Evolutionary conservation across 2,113 vertebrate genomes (phyloP).

Genomic region (Coturnix japonica): DNA sequence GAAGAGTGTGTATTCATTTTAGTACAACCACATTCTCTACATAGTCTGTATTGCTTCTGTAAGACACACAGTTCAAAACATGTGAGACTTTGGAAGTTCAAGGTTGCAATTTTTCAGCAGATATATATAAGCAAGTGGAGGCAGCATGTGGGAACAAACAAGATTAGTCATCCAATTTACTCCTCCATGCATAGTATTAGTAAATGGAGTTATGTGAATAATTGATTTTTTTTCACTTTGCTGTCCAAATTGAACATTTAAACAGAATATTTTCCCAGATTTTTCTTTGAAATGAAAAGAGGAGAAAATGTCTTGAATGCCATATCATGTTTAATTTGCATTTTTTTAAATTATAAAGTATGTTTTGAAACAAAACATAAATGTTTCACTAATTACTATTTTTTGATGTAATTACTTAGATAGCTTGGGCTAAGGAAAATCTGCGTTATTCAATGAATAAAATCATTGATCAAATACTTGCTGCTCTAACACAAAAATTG

Average conservation of each 20-base stretch:
- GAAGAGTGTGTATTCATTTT: background rate
- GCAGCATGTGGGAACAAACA: background rate
- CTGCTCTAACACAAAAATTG: background rate
- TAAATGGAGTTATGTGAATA: slow-evolving; percentile 32
- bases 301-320: background rate
- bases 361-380: background rate
- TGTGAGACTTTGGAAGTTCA: background rate
- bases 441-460: slow-evolving; percentile 14
- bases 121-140: background rate
- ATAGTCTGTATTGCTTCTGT: background rate
- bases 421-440: background rate
- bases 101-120: background rate
- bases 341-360: background rate
- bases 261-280: slow-evolving; percentile 18
- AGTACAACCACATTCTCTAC: background rate
- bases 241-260: background rate
- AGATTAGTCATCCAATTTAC: slow-evolving; percentile 35
- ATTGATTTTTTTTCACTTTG: slow-evolving; percentile 35
- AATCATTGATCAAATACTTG: slow-evolving; percentile 17
- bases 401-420: slow-evolving; percentile 9
- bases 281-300: slow-evolving; percentile 13
- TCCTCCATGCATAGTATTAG: background rate
- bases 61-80: background rate
- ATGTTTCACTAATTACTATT: slow-evolving; percentile 11
- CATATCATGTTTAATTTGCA: background rate